Evolutionary conservation across 2,113 vertebrate species (phyloP).

Genomic region (Sapajus apella): DNA sequence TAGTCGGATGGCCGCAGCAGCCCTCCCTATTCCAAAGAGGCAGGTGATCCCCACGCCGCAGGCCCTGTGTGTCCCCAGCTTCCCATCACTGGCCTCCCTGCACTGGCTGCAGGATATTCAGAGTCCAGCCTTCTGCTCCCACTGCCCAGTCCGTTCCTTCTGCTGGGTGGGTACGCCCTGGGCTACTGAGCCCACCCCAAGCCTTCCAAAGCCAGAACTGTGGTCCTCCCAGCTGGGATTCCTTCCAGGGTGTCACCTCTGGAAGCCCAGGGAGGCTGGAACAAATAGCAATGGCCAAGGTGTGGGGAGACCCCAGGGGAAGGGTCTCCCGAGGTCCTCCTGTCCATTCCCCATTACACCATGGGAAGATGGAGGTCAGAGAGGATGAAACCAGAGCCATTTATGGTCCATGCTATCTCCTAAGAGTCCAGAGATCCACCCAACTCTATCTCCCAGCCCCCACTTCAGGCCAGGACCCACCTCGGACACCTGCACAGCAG

Average conservation of each 20-base stretch:
- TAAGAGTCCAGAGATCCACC: background rate
- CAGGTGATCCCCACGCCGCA: background rate
- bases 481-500: background rate
- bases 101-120: background rate
- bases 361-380: background rate
- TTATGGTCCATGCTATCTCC: background rate
- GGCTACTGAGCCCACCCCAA: background rate
- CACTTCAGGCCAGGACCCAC: background rate
- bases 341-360: background rate
- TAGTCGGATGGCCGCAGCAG: rapidly evolving
- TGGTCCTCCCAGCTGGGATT: background rate
- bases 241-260: background rate
- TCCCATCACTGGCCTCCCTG: background rate
- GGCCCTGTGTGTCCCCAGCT: background rate
- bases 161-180: background rate
- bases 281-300: background rate
- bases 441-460: background rate
- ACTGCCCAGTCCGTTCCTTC: background rate
- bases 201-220: background rate
- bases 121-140: background rate
- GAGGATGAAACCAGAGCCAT: background rate
- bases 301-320: background rate
- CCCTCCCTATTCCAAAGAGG: background rate
- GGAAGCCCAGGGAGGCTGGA: background rate
- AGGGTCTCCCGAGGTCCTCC: background rate